phyloP scores from a whole-genome alignment of 2,888 invertebrate genomes.

The Watsonalla binaria region DNA sequence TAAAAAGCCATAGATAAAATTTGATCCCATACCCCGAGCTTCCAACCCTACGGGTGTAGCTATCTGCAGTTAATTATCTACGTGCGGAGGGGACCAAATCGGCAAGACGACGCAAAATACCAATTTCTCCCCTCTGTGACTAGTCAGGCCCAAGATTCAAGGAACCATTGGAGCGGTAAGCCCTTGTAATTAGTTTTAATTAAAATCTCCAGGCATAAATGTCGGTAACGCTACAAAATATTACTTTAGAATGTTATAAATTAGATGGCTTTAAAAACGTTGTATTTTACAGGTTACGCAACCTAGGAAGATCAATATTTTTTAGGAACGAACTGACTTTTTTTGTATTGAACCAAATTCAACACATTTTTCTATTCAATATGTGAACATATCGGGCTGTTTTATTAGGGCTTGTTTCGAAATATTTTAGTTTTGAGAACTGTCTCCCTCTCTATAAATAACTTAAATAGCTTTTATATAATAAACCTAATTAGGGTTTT shows the following conservation, averaged over 20 bases:
- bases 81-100: slow-evolving; percentile 53
- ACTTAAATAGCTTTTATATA: too few relatives aligned
- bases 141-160: slow-evolving; percentile 48
- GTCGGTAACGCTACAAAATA: not conserved
- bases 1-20: slow-evolving; percentile 70
- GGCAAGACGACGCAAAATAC: slow-evolving; percentile 59
- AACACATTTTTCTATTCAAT: too few relatives aligned
- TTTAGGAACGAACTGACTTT: too few relatives aligned
- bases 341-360: too few relatives aligned
- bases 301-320: too few relatives aligned
- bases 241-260: not conserved
- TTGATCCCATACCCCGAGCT: slow-evolving; percentile 53
- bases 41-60: slow-evolving; percentile 44
- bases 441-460: too few relatives aligned
- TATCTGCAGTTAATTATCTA: slow-evolving; percentile 77
- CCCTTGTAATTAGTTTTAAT: slow-evolving; percentile 70
- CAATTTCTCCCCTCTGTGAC: slow-evolving; percentile 53
- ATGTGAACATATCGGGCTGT: too few relatives aligned
- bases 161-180: slow-evolving; percentile 54
- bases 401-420: too few relatives aligned
- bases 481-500: too few relatives aligned
- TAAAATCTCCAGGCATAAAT: slow-evolving; percentile 47
- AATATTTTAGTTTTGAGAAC: too few relatives aligned
- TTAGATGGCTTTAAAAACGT: slow-evolving; percentile 10
- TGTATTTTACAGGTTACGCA: too few relatives aligned